Evolutionary conservation across 1,140 invertebrate genomes (phyloP).

Genomic region (Sesamia nonagrioides): DNA sequence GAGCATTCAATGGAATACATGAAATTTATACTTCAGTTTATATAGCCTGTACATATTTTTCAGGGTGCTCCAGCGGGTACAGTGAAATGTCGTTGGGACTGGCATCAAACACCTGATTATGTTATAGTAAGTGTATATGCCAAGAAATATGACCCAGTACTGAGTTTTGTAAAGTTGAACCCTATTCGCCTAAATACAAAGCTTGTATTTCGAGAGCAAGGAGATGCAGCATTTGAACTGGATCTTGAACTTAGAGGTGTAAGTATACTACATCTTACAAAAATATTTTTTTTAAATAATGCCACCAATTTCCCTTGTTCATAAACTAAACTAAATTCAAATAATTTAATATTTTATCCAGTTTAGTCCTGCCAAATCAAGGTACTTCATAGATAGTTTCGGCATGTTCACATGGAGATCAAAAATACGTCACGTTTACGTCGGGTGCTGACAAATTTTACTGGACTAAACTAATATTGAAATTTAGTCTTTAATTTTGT

Average conservation of each 20-base stretch:
- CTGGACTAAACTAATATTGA: too few species aligned
- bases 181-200: slow-evolving; percentile 93
- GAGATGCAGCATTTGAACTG: slow-evolving; percentile 91
- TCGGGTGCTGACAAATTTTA: too few species aligned
- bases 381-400: too few species aligned
- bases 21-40: slow-evolving; percentile 20
- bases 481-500: too few species aligned
- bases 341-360: too few species aligned
- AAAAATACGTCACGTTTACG: too few species aligned
- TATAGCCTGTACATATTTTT: slow-evolving; percentile 51
- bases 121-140: slow-evolving; percentile 96
- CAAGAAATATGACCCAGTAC: slow-evolving; percentile 95
- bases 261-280: slow-evolving; percentile 76
- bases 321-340: too few species aligned
- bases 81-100: slow-evolving; percentile 96
- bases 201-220: slow-evolving; percentile 94
- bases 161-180: slow-evolving; percentile 94
- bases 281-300: too few species aligned
- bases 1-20: too few species aligned
- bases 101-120: slow-evolving; percentile 95
- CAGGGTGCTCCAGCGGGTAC: slow-evolving; percentile 86
- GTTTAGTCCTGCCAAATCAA: too few species aligned
- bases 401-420: too few species aligned
- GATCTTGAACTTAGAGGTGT: slow-evolving; percentile 95
- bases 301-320: too few species aligned